Evolutionary conservation across 2,113 vertebrate genomes (phyloP), one percentile per base, ranked within the genome.

Genomic region (Oreotragus oreotragus): DNA sequence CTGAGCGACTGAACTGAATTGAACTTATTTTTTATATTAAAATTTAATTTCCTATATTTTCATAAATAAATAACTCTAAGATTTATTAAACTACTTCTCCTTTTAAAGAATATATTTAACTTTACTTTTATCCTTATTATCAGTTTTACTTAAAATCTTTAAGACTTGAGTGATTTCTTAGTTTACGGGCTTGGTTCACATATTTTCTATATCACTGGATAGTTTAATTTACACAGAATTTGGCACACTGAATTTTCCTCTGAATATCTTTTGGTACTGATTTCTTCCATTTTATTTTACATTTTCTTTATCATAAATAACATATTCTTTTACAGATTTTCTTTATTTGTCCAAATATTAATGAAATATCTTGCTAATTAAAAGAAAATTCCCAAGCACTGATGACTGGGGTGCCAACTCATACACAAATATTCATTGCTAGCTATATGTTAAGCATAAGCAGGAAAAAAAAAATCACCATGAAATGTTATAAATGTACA

Each of bases 401-500:
- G 16, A 64, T 53, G 0, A 10, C 15, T 51, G 5, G 4, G 2
- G 3, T 55, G 1, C 1, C 15, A 58, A 4, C 3, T 66, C 12
- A 45, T 79, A 86, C 9, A 28, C 77, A 96, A 92, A 77, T 36
- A 58, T 53, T 89, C 43, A 86, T 47, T 79, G 43, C 6, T 66
- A 39, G 4, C 21, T n/a, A 45, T 81, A 47, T 8, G 27, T 81
- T n/a, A 55, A 33, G 17, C 47, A 58, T 23, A 95, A 66, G 2
- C 39, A 93, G 60, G 45, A 23, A 51, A 90, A 91, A 93, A 64
- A 96, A 73, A 15, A 53, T 27, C 4, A 33, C 21, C 21, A 5
- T 4, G 77, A 84, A 97, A 91, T 21, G 70, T 80, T 55, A 53
- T 39, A 55, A 84, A 96, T 8, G 13, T 97, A 95, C 28, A 87